Conservation (phyloP, 2,797 vertebrate species). For the Esox masquinongy region DNA sequence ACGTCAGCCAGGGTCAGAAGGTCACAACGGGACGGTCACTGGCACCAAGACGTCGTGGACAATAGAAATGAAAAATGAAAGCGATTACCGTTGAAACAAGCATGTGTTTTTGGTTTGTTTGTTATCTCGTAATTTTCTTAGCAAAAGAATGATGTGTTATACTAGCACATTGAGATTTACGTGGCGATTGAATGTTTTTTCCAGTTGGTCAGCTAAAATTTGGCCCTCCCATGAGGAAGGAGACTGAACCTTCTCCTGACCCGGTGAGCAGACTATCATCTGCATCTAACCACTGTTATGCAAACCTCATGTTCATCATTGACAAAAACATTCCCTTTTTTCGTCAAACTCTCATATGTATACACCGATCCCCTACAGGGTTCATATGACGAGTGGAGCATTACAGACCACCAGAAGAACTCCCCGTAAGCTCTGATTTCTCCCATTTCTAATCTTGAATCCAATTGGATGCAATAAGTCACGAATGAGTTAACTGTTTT, state of each 20-base stretch:
- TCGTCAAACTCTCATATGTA: neutral
- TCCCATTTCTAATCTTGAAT: neutral
- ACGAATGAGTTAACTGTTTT: neutral
- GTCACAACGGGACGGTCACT: neutral
- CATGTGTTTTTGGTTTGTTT: neutral
- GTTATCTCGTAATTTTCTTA: neutral
- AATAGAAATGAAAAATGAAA: neutral
- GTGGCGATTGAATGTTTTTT: neutral
- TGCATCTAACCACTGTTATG: neutral
- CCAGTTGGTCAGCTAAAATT: conserved; percentile 76
- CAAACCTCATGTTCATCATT: neutral
- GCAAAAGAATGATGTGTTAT: neutral
- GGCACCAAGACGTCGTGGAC: neutral
- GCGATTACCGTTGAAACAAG: neutral
- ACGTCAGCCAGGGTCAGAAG: neutral
- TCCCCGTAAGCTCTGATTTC: conserved; percentile 48
- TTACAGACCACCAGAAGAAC: conserved; percentile 32
- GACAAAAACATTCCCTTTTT: neutral
- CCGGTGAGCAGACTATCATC: conserved; percentile 53
- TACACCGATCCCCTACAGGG: conserved; percentile 37
- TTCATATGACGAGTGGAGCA: conserved; percentile 50
- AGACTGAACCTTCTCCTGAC: conserved; percentile 70
- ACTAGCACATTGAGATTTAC: too few relatives aligned
- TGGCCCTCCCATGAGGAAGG: conserved; percentile 68
- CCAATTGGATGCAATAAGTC: neutral